A percentile compares a stretch with the other conserved stretches of the same genome.
phyloP scores from a whole-genome alignment of 2,888 invertebrate species.

The Campaea margaritaria region DNA sequence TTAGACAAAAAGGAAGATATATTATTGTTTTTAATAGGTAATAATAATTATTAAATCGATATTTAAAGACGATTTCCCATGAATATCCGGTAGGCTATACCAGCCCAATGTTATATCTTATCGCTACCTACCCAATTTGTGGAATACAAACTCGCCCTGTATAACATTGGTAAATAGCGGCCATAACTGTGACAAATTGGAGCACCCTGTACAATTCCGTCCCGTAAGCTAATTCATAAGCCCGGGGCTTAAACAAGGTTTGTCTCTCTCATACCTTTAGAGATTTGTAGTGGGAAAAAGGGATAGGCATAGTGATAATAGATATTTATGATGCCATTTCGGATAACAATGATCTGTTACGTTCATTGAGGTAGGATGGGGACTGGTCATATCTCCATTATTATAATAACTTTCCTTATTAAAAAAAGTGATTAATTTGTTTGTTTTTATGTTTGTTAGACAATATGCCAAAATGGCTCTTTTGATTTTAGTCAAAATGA shows the following conservation, averaged over 20 bases:
- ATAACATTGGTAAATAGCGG: conserved; percentile 38
- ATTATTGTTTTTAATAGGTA: too few species aligned
- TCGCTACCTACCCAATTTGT: conserved; percentile 17
- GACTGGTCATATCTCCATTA: neutral
- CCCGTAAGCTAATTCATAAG: conserved; percentile 34
- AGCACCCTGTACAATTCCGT: conserved; percentile 38
- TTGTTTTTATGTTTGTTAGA: too few species aligned
- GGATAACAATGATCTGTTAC: conserved; percentile 36
- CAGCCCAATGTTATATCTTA: neutral
- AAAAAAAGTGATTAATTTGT: too few species aligned
- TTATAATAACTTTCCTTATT: conserved; percentile 2
- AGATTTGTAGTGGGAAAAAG: conserved; percentile 4
- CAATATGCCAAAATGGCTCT: too few species aligned
- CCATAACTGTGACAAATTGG: conserved; percentile 41
- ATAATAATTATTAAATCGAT: too few species aligned
- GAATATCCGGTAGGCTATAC: too few species aligned
- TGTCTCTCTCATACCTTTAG: conserved; percentile 24
- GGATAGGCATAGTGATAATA: conserved; percentile 33
- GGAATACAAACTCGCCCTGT: conserved; percentile 16
- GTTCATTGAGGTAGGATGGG: conserved; percentile 11
- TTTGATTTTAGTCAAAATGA: too few species aligned
- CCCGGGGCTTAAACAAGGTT: conserved; percentile 18
- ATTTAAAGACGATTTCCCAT: too few species aligned
- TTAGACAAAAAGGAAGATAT: too few species aligned
- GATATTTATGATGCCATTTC: conserved; percentile 34